phyloP scores from a whole-genome alignment of 2,113 vertebrate genomes.

The Upupa epops region DNA sequence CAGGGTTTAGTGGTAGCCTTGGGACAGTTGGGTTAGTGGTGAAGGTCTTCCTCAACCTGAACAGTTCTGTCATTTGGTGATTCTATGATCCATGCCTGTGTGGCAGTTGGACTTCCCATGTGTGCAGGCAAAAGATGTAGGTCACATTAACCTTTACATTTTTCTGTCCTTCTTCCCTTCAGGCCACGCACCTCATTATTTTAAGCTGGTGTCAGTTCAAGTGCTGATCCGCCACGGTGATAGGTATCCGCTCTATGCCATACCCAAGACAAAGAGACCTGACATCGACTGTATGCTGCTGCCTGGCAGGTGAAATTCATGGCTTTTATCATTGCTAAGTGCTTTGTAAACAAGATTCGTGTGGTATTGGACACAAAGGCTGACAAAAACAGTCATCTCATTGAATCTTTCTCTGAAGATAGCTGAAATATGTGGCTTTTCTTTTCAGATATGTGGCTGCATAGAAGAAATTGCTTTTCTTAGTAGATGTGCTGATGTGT shows the following conservation, averaged over 20 bases:
- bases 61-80: too few relatives aligned
- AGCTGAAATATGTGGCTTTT: not conserved
- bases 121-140: not conserved
- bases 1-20: too few relatives aligned
- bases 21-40: too few relatives aligned
- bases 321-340: not conserved
- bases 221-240: constrained; percentile 97
- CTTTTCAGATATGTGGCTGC: not conserved
- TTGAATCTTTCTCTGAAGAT: not conserved
- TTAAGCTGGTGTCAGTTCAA: constrained; percentile 90
- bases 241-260: constrained; percentile 92
- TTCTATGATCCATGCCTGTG: too few relatives aligned
- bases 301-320: constrained; percentile 80
- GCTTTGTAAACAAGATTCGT: not conserved
- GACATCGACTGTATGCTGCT: constrained; percentile 91
- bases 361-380: not conserved
- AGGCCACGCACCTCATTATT: constrained; percentile 94
- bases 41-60: too few relatives aligned
- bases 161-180: not conserved
- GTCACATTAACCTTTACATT: not conserved
- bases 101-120: too few relatives aligned
- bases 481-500: not conserved
- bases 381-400: not conserved
- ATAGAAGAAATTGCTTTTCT: not conserved
- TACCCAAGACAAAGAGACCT: constrained; percentile 94